These are phyloP conservation scores for Papilio polyxenes DNA, from an alignment of 1,140 invertebrate genomes.

Conservation along the genomic window DNA sequence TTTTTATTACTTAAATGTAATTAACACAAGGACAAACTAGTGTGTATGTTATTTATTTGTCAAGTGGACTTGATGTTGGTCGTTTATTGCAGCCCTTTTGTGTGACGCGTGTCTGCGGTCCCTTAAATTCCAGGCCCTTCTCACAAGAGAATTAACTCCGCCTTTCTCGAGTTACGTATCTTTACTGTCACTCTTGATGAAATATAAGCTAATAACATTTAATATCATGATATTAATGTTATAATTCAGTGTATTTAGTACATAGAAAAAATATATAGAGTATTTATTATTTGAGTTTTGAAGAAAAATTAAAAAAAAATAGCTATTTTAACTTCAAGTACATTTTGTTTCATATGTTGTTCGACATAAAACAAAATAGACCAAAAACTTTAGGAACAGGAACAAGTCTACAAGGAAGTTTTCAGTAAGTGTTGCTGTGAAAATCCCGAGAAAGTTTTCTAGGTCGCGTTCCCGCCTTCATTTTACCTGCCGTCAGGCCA, in stretches of 20 bases:
- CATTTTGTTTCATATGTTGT: neutral
- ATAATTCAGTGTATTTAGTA: neutral
- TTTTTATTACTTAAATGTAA: neutral
- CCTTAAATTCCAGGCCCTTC: slow-evolving; percentile 9
- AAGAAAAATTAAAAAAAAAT: too few relatives aligned
- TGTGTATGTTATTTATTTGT: slow-evolving; percentile 8
- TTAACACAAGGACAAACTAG: neutral
- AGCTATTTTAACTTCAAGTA: neutral
- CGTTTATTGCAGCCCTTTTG: slow-evolving; percentile 24
- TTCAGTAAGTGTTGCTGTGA: slow-evolving; percentile 13
- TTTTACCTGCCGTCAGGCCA: slow-evolving; percentile 6
- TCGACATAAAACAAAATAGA: neutral
- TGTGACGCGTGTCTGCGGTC: slow-evolving; percentile 19
- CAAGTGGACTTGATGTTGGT: slow-evolving; percentile 13
- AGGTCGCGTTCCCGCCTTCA: slow-evolving; percentile 6
- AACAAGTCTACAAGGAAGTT: slow-evolving; percentile 21
- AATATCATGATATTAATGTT: neutral
- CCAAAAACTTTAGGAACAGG: neutral
- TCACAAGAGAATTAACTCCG: slow-evolving; percentile 13
- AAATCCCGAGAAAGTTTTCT: slow-evolving; percentile 16
- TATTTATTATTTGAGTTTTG: neutral
- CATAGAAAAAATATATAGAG: neutral
- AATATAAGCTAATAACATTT: neutral
- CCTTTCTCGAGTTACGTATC: slow-evolving; percentile 11
- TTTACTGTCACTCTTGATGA: neutral